These are phyloP conservation scores for Engystomops pustulosus DNA, from an alignment of 2,113 vertebrate species.

Conservation along the genomic window DNA sequence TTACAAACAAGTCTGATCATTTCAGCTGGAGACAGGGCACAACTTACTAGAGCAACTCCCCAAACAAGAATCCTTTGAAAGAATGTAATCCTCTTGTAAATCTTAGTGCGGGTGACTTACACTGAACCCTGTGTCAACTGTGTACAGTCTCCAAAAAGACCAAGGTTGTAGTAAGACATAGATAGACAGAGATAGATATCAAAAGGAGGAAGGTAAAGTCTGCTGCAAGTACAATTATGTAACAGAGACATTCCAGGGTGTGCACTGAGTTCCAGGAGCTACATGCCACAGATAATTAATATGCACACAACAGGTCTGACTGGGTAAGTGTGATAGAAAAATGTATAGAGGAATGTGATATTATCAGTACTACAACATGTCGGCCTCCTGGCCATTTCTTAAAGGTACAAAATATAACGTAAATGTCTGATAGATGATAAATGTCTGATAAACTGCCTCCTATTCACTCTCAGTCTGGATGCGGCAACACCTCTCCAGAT, in stretches of 20 bases:
- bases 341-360: background rate
- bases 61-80: constrained; percentile 7
- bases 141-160: background rate
- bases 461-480: too few relatives aligned
- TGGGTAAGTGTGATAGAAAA: background rate
- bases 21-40: background rate
- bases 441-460: too few relatives aligned
- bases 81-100: constrained; percentile 22
- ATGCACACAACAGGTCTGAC: background rate
- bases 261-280: background rate
- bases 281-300: constrained; percentile 35
- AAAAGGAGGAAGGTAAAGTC: constrained; percentile 17
- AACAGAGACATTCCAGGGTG: constrained; percentile 48
- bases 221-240: constrained; percentile 26
- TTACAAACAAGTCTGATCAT: background rate
- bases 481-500: too few relatives aligned
- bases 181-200: too few relatives aligned
- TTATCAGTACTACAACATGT: background rate
- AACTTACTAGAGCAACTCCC: background rate
- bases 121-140: constrained; percentile 2
- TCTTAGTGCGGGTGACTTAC: background rate
- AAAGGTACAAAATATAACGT: too few relatives aligned
- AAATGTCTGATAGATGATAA: too few relatives aligned
- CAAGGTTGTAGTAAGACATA: background rate
- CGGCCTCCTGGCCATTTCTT: background rate